A percentile compares a stretch with the other conserved stretches of the same genome.
These are phyloP conservation scores for Ailuropoda melanoleuca DNA, from an alignment of 2,113 vertebrate species.

Conservation along the genomic window DNA sequence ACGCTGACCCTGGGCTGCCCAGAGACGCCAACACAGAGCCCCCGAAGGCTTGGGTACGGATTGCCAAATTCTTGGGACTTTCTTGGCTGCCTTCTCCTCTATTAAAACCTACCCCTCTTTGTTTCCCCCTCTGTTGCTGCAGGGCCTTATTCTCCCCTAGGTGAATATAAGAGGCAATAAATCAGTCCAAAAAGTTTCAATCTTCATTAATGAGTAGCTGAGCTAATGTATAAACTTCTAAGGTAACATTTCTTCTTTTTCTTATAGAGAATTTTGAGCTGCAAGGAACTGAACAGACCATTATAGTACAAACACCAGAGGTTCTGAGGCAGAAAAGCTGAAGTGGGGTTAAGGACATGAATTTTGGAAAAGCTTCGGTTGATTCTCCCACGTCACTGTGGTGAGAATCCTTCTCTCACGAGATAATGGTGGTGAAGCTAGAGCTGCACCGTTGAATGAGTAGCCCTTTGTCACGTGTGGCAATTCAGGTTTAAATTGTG, in stretches of 20 bases:
- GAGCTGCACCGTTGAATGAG: neutral
- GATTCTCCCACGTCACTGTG: neutral
- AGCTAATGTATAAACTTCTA: neutral
- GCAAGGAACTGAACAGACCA: neutral
- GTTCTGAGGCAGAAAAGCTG: neutral
- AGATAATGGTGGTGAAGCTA: neutral
- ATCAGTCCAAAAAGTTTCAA: neutral
- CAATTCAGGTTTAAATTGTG: neutral
- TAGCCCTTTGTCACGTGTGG: neutral
- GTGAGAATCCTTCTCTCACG: neutral
- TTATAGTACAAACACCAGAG: neutral
- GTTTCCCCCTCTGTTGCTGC: neutral
- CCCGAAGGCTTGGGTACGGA: neutral
- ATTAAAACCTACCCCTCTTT: neutral
- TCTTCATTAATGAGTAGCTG: conserved; percentile 20
- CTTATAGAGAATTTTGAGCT: neutral
- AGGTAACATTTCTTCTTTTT: neutral
- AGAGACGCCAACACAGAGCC: neutral
- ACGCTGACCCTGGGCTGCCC: neutral
- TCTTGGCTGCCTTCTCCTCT: neutral
- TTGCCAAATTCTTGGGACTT: neutral
- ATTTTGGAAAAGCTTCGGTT: neutral
- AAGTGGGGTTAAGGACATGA: neutral
- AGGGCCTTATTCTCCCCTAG: neutral
- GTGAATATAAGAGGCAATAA: neutral